Evolutionary conservation across 1,140 invertebrate species (phyloP).

Genomic region (Anoplolepis gracilipes): DNA sequence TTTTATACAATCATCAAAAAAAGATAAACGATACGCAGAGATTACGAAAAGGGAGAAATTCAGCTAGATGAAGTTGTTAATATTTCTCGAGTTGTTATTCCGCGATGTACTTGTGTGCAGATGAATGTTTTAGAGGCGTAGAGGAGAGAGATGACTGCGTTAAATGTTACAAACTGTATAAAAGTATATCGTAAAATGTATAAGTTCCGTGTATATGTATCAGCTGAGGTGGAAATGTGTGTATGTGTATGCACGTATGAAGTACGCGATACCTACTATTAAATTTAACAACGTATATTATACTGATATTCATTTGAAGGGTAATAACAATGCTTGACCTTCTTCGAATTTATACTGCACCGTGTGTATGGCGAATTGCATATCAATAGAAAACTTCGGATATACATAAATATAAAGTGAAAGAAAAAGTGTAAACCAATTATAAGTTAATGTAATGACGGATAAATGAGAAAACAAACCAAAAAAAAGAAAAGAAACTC

Average conservation of each 20-base stretch:
- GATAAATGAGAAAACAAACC: not conserved
- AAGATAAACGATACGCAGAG: not conserved
- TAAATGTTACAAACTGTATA: conserved; percentile 49
- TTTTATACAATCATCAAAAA: conserved; percentile 55
- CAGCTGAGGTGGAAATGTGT: no score
- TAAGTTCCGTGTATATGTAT: conserved; percentile 19
- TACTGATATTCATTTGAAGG: not conserved
- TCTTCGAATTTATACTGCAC: conserved; percentile 40
- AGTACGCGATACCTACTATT: conserved; percentile 18
- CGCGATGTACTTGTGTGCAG: conserved; percentile 16
- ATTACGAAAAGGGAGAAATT: conserved; percentile 20
- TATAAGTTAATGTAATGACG: conserved; percentile 8
- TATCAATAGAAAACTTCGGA: conserved; percentile 64
- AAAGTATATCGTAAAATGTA: conserved; percentile 10
- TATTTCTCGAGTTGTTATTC: conserved; percentile 34
- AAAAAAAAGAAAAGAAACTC: not conserved
- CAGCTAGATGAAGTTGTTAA: conserved; percentile 49
- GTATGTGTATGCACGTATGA: conserved; percentile 7
- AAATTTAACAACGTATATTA: conserved; percentile 1
- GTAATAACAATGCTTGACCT: conserved; percentile 4
- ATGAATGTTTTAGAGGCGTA: conserved; percentile 29
- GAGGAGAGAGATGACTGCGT: conserved; percentile 20
- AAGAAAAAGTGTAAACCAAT: conserved; percentile 21
- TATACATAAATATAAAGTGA: conserved; percentile 57
- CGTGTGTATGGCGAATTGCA: conserved; percentile 47